Base-by-base conservation (phyloP, 1,140 invertebrate genomes). In the Goniozus legneri region DNA sequence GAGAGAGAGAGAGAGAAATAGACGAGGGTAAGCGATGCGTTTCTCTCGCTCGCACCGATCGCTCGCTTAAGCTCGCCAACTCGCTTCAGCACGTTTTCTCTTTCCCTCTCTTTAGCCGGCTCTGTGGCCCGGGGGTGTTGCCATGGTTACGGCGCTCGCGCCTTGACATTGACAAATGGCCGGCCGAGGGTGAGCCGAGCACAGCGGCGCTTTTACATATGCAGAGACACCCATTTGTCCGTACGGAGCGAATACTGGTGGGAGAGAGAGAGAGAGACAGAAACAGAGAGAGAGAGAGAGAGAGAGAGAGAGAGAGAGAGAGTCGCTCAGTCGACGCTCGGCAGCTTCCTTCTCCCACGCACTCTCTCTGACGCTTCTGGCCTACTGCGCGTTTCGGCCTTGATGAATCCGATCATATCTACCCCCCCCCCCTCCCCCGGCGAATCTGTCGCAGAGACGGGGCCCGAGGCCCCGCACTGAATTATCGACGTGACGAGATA, bases 111-210 rank as follows among this genome's bases (percentile, higher is more conserved):
- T 59, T 56, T 58, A 56, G 56, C 58, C 48, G 40, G 31, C 39
- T 45, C 50, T 44, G 51, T 52, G 43, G 62, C 58, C 58, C 64
- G 57, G 69, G 65, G 71, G 72, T 65, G 73, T 76, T 73, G 32
- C 72, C 64, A 75, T 73, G 70, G 62, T 47, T 72, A 74, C 73
- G 61, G 73, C 71, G 72, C 72, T 73, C 70, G 73, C 71, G 73
- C 72, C 72, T 75, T 74, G 73, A 76, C 72, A 76, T 74, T 75
- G 73, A 76, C 71, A 76, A 76, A 76, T 76, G 71, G 71, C 68
- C 60, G 65, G 70, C 63, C 67, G 72, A 73, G 71, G 73, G 73
- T 71, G 73, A 75, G 63, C 65, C 65, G 67, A 76, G 69, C 67
- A 72, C 71, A 75, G 64, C 68, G 71, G 59, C 64, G 72, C 73